Evolutionary conservation across 92 coral and sea anemone species (phyloP), one percentile per base, ranked within the genome.

Genomic region (Porites divaricata): DNA sequence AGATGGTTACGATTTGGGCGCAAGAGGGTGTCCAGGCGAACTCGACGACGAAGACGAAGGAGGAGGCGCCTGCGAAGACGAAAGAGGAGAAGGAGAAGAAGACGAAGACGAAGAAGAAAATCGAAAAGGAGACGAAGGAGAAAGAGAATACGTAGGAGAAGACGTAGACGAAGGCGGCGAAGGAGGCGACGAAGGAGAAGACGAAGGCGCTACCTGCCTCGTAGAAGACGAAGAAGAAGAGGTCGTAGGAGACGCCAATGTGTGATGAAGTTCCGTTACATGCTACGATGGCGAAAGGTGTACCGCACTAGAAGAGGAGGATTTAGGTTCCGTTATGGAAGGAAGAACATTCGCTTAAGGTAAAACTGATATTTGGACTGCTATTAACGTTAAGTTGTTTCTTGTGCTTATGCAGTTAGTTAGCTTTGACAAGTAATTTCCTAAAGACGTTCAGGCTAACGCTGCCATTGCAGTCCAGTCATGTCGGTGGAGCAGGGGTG

Each of bases 11-110:
- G 45, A 2, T 80, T 26, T 56, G 68, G 85, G 21, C 76, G 67
- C 54, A 66, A 56, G 12, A 56, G 58, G 26, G 17, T 69, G 64
- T 35, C 85, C 35, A 80, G 85, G 45, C 76, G 69, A 70, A 70
- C 35, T 20, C 57, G 57, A 19, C 67, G 76, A 53, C 85, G 69
- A 14, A 9, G 24, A 72, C 25, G 86, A 24, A 69, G 25, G 20
- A 72, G 72, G 64, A 82, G 86, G 54, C 61, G 86, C 63, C 41
- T 52, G 63, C 62, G 35, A 20, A 80, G 75, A 53, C 63, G 67
- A 41, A 80, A 48, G 6, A 58, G 63, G 21, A 72, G 86, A 72
- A 48, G 52, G 61, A 28, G 16, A 11, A 82, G 79, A 53, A 22
- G 72, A 5, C 22, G 51, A 48, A 82, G 20, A 65, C 78, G 79